phyloP scores from a whole-genome alignment of 2,888 invertebrate species.

The Mythimna lalbum region DNA sequence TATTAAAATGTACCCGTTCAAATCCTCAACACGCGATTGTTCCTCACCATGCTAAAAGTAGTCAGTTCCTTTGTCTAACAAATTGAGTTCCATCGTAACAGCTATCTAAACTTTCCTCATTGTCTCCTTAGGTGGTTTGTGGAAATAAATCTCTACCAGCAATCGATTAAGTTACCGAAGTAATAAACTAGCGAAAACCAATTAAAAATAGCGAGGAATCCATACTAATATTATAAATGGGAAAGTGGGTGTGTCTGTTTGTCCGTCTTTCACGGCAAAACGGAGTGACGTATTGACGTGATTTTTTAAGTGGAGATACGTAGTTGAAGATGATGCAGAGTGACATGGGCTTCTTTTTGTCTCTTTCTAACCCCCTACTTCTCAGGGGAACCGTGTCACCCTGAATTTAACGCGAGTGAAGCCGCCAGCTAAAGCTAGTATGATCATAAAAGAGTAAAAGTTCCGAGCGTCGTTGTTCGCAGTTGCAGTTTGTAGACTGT shows the following conservation, averaged over 20 bases:
- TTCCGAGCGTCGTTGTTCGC: constrained; percentile 23
- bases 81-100: constrained; percentile 31
- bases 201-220: constrained; percentile 41
- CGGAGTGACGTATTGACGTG: no score
- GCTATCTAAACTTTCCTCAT: constrained; percentile 50
- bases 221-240: no score
- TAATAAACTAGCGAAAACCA: constrained; percentile 32
- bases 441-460: constrained; percentile 31
- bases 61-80: constrained; percentile 29
- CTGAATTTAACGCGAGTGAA: no score
- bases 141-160: constrained; percentile 43
- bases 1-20: constrained; percentile 1
- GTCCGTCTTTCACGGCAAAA: no score
- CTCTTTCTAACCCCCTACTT: no score
- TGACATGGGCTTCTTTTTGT: no score
- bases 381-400: no score
- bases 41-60: not conserved
- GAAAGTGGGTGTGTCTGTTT: no score
- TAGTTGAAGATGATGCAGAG: no score
- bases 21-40: constrained; percentile 15
- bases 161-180: constrained; percentile 38
- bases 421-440: no score
- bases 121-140: constrained; percentile 19
- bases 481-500: constrained; percentile 43
- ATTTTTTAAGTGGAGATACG: no score